Base-by-base conservation (phyloP, 2,888 invertebrate species). In the Amblyteles armatorius region DNA sequence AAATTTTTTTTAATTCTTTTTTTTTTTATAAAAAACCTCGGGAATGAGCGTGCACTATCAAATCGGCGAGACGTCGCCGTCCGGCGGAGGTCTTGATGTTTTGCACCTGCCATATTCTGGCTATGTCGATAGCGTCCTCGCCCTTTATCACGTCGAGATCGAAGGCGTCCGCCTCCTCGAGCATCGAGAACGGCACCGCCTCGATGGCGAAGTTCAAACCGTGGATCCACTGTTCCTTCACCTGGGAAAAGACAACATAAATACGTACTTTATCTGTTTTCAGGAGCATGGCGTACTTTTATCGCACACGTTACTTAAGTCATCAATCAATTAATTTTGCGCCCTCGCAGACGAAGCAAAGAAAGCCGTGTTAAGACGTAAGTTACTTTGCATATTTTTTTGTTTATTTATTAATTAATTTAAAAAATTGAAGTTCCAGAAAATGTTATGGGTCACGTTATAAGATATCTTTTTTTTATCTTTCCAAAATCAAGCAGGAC, bases 11-110 rank as follows among this genome's bases (percentile, higher is more conserved):
- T 19, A 55, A 13, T 13, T 6, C 19, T 19, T 19, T 48, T 72
- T 40, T 72, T 16, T 19, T 19, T 52, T 4, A 81, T 44, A 9
- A 16, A 22, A 22, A 36, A 65, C 19, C 48, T 92, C 93, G 94
- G 88, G 96, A 96, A 0, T 96, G 95, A 55, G 96, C 95, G 91
- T 96, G 96, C 52, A 96, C 95, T 9, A 97, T 94, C 36, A 96
- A 94, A 85, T 96, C 95, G 0, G 96, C 96, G 68, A 97, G 94
- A 60, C 96, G 94, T 57, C 94, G 93, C 29, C 96, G 94, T 7
- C 96, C 96, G 22, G 94, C 94, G 85, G 95, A 94, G 0, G 95
- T 95, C 89, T 95, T 95, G 79, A 97, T 95, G 0, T 96, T 96
- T 48, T 94, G 92, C 0, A 97, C 88, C 81, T 94, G 94, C 97